Conservation (phyloP, 2,113 vertebrate species). For the Emydocephalus ijimae region DNA sequence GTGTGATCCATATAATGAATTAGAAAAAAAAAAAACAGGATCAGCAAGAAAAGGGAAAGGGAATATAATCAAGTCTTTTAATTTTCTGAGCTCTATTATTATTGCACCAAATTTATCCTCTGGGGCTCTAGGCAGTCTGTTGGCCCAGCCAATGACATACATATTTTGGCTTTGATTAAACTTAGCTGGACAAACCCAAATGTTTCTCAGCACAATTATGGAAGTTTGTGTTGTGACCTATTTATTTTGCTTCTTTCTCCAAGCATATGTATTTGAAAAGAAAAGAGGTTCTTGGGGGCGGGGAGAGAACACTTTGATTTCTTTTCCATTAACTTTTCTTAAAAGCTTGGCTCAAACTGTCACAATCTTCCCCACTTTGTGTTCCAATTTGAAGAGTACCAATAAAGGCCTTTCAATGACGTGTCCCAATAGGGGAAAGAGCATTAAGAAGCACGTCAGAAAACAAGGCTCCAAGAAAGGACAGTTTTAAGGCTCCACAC, state of each 20-base stretch:
- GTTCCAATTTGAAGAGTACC: conserved; percentile 24
- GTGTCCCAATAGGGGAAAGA: not conserved
- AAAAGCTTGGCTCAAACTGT: conserved; percentile 22
- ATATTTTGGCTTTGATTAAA: not conserved
- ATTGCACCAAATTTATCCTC: not conserved
- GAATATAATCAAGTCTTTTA: not conserved
- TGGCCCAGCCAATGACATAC: not conserved
- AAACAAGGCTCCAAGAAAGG: not conserved
- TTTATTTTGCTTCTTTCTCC: conserved; percentile 21
- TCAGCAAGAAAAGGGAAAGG: not conserved
- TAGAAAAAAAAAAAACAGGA: not conserved
- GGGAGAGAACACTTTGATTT: conserved; percentile 32
- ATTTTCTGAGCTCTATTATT: not conserved
- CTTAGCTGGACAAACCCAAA: not conserved
- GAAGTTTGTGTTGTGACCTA: conserved; percentile 14
- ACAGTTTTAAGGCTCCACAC: not conserved
- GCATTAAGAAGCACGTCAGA: not conserved
- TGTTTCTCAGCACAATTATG: not conserved
- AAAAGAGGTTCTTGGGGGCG: not conserved
- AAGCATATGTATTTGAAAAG: not conserved
- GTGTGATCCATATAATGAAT: not conserved
- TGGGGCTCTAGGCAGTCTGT: not conserved
- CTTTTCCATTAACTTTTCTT: conserved; percentile 35
- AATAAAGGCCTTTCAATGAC: conserved; percentile 26
- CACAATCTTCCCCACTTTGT: conserved; percentile 19